A percentile compares a stretch with the other conserved stretches of the same genome.
These are phyloP conservation scores for Fopius arisanus DNA, from an alignment of 1,140 invertebrate species.

Conservation along the genomic window DNA sequence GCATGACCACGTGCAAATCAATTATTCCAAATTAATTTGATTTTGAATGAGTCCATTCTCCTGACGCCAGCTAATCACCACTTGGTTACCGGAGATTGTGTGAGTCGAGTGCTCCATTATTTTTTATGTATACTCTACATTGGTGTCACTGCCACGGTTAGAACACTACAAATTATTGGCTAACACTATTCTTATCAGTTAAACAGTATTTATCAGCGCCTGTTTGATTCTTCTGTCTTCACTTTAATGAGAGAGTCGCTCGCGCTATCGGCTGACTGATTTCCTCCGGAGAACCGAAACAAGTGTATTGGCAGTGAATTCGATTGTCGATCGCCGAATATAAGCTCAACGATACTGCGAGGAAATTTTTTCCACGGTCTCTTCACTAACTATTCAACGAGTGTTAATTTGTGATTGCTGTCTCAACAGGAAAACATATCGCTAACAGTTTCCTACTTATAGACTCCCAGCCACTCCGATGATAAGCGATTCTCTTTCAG, in stretches of 20 bases:
- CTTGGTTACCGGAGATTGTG: not conserved
- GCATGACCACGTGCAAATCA: not conserved
- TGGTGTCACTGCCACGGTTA: not conserved
- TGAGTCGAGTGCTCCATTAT: not conserved
- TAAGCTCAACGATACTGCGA: not conserved
- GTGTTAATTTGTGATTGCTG: not conserved
- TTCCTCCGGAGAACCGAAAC: not conserved
- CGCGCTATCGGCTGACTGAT: not conserved
- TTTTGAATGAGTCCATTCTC: not conserved
- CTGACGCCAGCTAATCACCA: not conserved
- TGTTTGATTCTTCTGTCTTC: too few species aligned
- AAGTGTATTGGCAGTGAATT: not conserved
- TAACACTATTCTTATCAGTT: not conserved
- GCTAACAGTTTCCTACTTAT: not conserved
- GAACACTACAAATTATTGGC: not conserved
- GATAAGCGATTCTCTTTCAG: too few species aligned
- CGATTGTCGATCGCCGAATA: not conserved
- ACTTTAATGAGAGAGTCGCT: too few species aligned
- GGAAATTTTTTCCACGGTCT: not conserved
- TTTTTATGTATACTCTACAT: not conserved
- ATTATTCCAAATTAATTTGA: not conserved
- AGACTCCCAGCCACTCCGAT: too few species aligned
- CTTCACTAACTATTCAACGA: not conserved
- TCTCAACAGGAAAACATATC: not conserved
- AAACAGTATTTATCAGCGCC: not conserved